phyloP scores from a whole-genome alignment of 2,797 vertebrate species.

The Hozukius guyotensis region DNA sequence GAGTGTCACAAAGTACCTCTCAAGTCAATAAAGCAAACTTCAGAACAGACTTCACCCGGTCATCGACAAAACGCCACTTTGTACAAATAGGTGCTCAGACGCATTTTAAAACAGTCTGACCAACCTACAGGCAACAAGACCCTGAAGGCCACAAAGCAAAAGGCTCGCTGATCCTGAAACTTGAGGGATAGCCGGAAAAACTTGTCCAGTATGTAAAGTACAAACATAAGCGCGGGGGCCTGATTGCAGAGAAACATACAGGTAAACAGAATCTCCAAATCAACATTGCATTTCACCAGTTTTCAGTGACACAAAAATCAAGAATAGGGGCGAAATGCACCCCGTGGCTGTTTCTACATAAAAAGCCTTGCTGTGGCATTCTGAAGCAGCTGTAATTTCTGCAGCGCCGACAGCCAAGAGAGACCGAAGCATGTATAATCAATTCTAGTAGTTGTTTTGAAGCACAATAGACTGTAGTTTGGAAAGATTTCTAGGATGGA shows the following conservation, averaged over 20 bases:
- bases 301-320: slow-evolving; percentile 29
- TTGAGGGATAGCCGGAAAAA: neutral
- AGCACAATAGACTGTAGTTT: slow-evolving; percentile 37
- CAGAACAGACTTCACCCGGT: slow-evolving; percentile 1
- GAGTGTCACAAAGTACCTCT: slow-evolving; percentile 9
- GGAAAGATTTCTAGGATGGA: slow-evolving; percentile 23
- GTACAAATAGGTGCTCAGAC: slow-evolving; percentile 9
- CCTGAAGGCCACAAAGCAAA: neutral
- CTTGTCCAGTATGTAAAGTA: neutral
- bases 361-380: slow-evolving; percentile 19
- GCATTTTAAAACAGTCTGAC: neutral
- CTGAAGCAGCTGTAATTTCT: slow-evolving; percentile 38
- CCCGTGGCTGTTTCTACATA: slow-evolving; percentile 29
- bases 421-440: slow-evolving; percentile 22
- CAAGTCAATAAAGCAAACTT: slow-evolving; percentile 18
- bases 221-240: neutral
- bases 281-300: neutral
- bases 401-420: slow-evolving; percentile 6
- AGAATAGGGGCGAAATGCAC: slow-evolving; percentile 9
- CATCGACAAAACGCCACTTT: slow-evolving; percentile 21
- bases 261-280: neutral
- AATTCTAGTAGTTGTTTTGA: slow-evolving; percentile 41
- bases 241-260: neutral
- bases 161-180: neutral
- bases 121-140: neutral